These are phyloP conservation scores for Axis porcinus DNA, from an alignment of 2,113 vertebrate species.

Conservation along the genomic window DNA sequence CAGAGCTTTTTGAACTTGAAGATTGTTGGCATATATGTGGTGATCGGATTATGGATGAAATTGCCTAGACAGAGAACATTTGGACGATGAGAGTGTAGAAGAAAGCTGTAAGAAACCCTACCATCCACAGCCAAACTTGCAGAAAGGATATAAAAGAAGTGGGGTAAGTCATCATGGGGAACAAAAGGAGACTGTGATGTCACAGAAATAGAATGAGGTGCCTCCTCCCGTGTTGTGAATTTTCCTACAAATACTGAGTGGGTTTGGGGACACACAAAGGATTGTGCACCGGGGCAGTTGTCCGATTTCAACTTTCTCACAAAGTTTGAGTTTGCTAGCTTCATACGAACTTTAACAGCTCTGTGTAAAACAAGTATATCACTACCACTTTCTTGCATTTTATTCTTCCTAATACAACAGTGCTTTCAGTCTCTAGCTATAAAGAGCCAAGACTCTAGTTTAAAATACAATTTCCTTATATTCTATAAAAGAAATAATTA, in stretches of 20 bases:
- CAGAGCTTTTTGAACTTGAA: neutral
- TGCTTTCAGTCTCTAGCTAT: neutral
- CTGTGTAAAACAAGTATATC: neutral
- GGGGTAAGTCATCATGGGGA: neutral
- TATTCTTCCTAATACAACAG: neutral
- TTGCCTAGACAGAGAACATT: neutral
- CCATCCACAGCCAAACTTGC: accelerated
- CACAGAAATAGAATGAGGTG: neutral
- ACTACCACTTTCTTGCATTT: neutral
- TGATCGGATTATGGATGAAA: neutral
- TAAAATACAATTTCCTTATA: neutral
- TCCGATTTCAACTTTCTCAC: neutral
- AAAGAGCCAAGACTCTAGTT: neutral
- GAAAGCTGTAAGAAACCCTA: accelerated
- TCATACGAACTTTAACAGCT: neutral
- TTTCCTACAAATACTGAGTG: neutral
- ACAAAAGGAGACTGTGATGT: neutral
- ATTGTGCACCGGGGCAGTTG: accelerated
- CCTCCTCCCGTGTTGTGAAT: accelerated
- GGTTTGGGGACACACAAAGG: accelerated
- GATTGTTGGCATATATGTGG: neutral
- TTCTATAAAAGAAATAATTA: constrained; percentile 61
- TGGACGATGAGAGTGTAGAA: no score
- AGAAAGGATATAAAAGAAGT: neutral
- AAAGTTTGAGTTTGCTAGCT: neutral